phyloP scores from a whole-genome alignment of 2,888 invertebrate genomes.

The Spatulosminthurus flaviceps region DNA sequence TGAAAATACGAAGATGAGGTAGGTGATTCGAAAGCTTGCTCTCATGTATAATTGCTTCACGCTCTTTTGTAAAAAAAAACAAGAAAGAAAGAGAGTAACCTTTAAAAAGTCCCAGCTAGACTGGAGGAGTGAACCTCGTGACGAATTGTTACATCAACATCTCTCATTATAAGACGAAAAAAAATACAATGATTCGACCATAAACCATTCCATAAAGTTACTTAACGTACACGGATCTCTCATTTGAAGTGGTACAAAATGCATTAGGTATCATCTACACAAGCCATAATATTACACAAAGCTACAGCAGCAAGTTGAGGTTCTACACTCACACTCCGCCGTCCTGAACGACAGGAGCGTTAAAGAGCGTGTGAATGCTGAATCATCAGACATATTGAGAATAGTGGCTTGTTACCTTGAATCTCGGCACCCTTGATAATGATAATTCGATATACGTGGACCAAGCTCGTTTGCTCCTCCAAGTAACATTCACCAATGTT shows the following conservation, averaged over 20 bases:
- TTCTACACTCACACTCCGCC: neutral
- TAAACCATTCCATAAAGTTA: neutral
- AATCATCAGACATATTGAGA: slow-evolving; percentile 25
- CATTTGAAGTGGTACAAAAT: neutral
- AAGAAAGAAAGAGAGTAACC: too few relatives aligned
- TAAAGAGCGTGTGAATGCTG: slow-evolving; percentile 20
- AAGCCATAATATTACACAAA: neutral
- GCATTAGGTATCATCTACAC: neutral
- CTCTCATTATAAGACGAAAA: neutral
- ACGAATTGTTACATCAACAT: neutral
- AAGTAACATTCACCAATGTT: neutral
- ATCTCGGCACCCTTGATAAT: slow-evolving; percentile 39
- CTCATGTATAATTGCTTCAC: slow-evolving; percentile 13
- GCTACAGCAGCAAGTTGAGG: neutral
- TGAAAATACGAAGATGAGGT: slow-evolving; percentile 4
- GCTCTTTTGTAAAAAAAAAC: too few relatives aligned
- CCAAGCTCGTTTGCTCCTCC: slow-evolving; percentile 13
- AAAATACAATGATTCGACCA: neutral
- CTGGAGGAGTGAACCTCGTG: neutral
- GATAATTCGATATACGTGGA: slow-evolving; percentile 31
- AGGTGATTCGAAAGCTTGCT: slow-evolving; percentile 8
- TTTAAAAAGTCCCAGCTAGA: too few relatives aligned
- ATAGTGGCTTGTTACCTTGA: slow-evolving; percentile 29
- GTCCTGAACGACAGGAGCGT: neutral
- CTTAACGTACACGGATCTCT: neutral